Base-by-base conservation (phyloP, 92 coral and sea anemone genomes). In the Porites evermanni region DNA sequence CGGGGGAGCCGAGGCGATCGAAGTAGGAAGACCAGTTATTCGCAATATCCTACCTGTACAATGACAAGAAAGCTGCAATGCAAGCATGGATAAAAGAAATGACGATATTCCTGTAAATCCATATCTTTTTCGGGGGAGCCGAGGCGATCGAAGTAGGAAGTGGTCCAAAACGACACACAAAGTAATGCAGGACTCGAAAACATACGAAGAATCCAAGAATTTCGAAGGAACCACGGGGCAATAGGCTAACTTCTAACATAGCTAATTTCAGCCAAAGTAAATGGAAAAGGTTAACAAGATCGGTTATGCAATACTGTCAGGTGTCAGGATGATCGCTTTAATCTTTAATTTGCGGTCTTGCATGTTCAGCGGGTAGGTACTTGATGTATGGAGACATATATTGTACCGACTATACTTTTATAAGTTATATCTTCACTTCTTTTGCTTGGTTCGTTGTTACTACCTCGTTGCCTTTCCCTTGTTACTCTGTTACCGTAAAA, bases 81-180 rank as follows among this genome's bases (percentile, higher is more conserved):
- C 79, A 70, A 14, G 98, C 85, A 50, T 95, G 96, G 13, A 91
- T 72, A 29, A 93, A 86, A 18, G 98, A 95, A 44, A 94, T 87
- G 16, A 85, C 71, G n/a, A 95, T 93, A 69, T 95, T 95, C 53
- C 88, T 67, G 85, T 91, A 93, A 19, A 90, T 60, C 98, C 98
- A 95, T 18, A 71, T 87, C 71, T 91, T 95, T 23, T 90, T 68
- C 66, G 88, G 74, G n/a, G 92, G 81, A 6, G 87, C 84, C 11
- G 83, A 66, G 26, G 61, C 52, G 78, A 88, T 78, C 0, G 84
- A 74, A 8, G 68, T 74, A 14, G 94, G 94, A 11, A 67, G 78
- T 8, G 75, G 64, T 13, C 71, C 61, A 58, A 67, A 74, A 65
- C 56, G 53, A 68, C 50, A 63, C 51, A 84, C 58, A 13, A 84